Evolutionary conservation across 2,113 vertebrate genomes (phyloP), one percentile per base, ranked within the genome.

Genomic region (Atractosteus spatula): DNA sequence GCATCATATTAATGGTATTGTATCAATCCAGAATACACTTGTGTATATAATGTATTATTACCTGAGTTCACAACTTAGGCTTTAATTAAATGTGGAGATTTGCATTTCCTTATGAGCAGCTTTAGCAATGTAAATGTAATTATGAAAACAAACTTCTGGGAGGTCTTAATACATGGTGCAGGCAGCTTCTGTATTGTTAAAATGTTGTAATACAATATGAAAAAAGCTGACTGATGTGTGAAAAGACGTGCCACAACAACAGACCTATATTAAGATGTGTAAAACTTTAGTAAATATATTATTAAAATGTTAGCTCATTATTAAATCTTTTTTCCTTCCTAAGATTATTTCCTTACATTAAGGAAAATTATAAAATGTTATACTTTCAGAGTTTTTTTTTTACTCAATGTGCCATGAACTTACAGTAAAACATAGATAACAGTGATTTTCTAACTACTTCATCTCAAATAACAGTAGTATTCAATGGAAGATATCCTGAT

Each of bases 101-200:
- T 12, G n/a, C 66, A n/a, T 55, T 12, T 17, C 14, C 56, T 29
- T 57, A 44, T 47, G 44, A 68, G 57, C 43, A 42, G 55, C 66
- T 84, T 90, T 84, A 90, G 89, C 89, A 89, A 90, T 90, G 87
- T 82, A 88, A 87, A 87, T 87, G 86, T 86, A 89, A 92, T 92
- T 89, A 89, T 79, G 76, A 69, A 73, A 29, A 29, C 29, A 29
- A 69, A 70, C 78, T 76, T 72, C 54, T 66, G 71, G 78, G 71
- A 62, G 63, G 66, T 55, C 79, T 79, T 80, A 77, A 79, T 76
- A 69, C 66, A 77, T 77, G 72, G 75, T 79, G 73, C 74, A 78
- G 67, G 69, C 55, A 77, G 84, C 79, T 76, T 78, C 72, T 73
- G 74, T 71, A 80, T 79, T 79, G 79, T 81, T 73, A 81, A 75